Base-by-base conservation (phyloP, 2,113 vertebrate species). In the Zootoca vivipara region DNA sequence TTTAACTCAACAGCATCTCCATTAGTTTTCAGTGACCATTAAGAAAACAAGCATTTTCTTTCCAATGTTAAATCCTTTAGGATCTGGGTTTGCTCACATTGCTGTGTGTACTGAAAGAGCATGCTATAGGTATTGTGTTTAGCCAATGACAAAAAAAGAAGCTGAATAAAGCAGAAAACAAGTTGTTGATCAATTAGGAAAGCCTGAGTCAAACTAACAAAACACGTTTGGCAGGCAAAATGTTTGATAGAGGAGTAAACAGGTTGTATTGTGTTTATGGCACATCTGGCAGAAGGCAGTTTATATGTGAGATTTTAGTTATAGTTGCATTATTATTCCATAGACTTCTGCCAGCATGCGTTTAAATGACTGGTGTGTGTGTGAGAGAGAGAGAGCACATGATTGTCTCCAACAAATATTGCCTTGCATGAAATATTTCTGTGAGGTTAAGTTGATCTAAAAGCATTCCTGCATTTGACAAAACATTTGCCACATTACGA, bases 141-240 rank as follows among this genome's bases (percentile, higher is more conserved):
- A 84, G 58, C 0, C 1, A 28, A 62, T 91, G 83, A 81, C 77
- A 89, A 85, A 85, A 85, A 86, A 90, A 33, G 83, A 86, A 77
- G 20, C 7, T n/a, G 88, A 78, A 72, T 82, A 83, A 56, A 86
- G 64, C 82, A 90, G 7, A 70, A 80, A 72, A 20, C 46, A 89
- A 79, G 64, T 56, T 85, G 56, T 65, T 83, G 83, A 88, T 91
- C 67, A 90, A 74, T 74, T 38, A 85, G 82, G 79, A 82, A 91
- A 92, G 89, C 18, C 67, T 42, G 56, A 10, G 56, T 65, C 64
- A 42, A 86, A 70, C 28, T 0, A 0, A 90, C 72, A 84, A 90
- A 89, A 89, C 22, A 83, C 0, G 0, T 56, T 94, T 74, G 62
- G 42, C 81, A 82, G 85, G 85, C 67, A 84, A 92, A 90, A 85